phyloP scores from a whole-genome alignment of 1,140 invertebrate species.

The Micrasema longulum region DNA sequence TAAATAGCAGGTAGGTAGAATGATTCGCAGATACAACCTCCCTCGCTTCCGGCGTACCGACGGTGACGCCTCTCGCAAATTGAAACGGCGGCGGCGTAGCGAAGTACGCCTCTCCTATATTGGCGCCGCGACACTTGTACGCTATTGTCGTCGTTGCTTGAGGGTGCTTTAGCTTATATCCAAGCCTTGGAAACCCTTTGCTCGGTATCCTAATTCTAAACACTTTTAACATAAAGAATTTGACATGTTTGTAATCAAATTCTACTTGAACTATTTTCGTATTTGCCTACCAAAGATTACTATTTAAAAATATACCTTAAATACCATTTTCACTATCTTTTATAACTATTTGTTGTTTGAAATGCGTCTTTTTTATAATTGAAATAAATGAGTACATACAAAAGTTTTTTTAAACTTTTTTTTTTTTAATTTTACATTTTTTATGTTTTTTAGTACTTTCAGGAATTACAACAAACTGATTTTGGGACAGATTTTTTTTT shows the following conservation, averaged over 20 bases:
- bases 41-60: slow-evolving; percentile 42
- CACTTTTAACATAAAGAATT: neutral
- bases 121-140: slow-evolving; percentile 14
- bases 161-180: slow-evolving; percentile 14
- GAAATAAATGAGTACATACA: no score
- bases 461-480: no score
- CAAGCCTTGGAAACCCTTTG: slow-evolving; percentile 13
- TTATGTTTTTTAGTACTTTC: no score
- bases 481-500: no score
- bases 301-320: no score
- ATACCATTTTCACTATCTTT: no score
- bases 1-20: slow-evolving; percentile 49
- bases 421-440: no score
- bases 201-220: neutral
- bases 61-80: slow-evolving; percentile 44
- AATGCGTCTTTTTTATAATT: no score
- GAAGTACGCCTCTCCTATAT: slow-evolving; percentile 43
- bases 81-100: slow-evolving; percentile 41
- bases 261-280: no score
- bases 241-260: neutral
- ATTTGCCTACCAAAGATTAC: no score
- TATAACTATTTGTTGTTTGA: no score
- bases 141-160: slow-evolving; percentile 11
- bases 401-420: no score
- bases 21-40: slow-evolving; percentile 48